Base-by-base conservation (phyloP, 2,797 vertebrate species). In the Myotis daubentonii region DNA sequence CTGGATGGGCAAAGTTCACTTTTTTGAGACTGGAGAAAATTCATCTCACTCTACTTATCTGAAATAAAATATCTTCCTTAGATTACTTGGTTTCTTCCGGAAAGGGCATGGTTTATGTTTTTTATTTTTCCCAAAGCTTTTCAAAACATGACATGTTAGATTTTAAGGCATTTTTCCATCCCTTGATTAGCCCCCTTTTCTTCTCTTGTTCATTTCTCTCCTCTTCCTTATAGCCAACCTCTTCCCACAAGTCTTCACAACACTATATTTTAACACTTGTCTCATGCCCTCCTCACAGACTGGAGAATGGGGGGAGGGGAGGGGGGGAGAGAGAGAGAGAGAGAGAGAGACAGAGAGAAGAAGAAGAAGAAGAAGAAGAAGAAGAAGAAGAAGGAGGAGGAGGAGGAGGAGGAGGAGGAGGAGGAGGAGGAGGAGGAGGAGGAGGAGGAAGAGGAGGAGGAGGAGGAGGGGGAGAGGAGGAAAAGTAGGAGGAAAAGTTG, bases 21-120 rank as follows among this genome's bases (percentile, higher is more conserved):
- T 47, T 72, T 81, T 71, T 55, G 15, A 80, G 36, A 81, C 22
- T 13, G 41, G 57, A 13, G 33, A 81, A 65, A 86, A 33, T 13
- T 47, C 57, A 68, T 71, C 36, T 91, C 38, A 65, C 55, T 74
- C 62, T 74, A 72, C n/a, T 70, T 51, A 28, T 71, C 38, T 92
- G 51, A 93, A 91, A 57, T 71, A 25, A 49, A 82, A 10, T 78
- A 51, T 22, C 55, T 95, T 86, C 36, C 60, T 86, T 91, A 68
- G 53, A 10, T 76, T 55, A 60, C n/a, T 12, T 78, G 9, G 6
- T 74, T 95, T 94, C 7, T 53, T 80, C 60, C 25, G 11, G n/a
- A 51, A 0, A 81, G 47, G 51, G 47, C 30, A 80, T 79, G 2
- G 4, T 49, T 62, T 72, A 60, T 16, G 12, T 23, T 53, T 91